Evolutionary conservation across 2,888 invertebrate species (phyloP).

Genomic region (Serrognathus titanus): DNA sequence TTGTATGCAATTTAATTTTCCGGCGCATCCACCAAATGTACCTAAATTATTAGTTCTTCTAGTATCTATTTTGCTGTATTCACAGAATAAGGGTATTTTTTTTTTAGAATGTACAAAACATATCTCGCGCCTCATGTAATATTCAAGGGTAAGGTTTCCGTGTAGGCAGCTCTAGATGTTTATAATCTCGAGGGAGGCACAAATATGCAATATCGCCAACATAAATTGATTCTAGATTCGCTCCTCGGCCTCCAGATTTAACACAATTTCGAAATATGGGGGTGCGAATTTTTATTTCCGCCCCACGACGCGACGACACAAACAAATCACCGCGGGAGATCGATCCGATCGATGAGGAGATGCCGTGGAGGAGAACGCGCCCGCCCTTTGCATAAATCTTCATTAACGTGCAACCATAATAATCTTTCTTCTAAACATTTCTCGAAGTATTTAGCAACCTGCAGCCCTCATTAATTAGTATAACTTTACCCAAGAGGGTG

Average conservation of each 20-base stretch:
- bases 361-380: neutral
- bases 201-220: constrained; percentile 51
- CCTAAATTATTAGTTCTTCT: too few relatives aligned
- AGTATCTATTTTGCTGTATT: neutral
- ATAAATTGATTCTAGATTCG: constrained; percentile 51
- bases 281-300: constrained; percentile 42
- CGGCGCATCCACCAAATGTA: neutral
- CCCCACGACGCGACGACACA: constrained; percentile 4
- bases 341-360: neutral
- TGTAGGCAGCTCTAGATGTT: constrained; percentile 22
- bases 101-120: constrained; percentile 11
- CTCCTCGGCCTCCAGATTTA: constrained; percentile 40
- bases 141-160: constrained; percentile 33
- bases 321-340: neutral
- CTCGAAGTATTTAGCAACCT: constrained; percentile 46
- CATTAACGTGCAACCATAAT: constrained; percentile 25
- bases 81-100: neutral
- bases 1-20: too few relatives aligned
- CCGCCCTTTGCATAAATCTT: constrained; percentile 12
- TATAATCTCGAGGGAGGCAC: constrained; percentile 45
- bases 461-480: constrained; percentile 51
- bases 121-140: constrained; percentile 27
- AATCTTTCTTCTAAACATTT: constrained; percentile 42
- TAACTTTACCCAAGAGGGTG: constrained; percentile 49
- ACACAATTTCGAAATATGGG: constrained; percentile 43